Evolutionary conservation across 2,888 invertebrate genomes (phyloP).

Genomic region (Hipparchia sbordonii): DNA sequence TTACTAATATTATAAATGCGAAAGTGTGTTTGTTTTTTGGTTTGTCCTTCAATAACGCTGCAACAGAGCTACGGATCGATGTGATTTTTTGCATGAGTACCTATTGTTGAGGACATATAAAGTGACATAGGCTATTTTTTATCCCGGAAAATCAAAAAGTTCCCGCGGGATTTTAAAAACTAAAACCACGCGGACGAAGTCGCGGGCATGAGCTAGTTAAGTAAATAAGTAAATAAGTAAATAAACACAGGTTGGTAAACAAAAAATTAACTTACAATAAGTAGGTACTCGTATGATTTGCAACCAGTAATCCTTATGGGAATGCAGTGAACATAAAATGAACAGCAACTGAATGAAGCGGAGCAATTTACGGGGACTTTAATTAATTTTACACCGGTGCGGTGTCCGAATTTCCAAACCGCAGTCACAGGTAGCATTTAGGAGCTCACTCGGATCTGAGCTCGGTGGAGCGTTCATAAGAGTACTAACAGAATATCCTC

Average conservation of each 20-base stretch:
- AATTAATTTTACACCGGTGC: conserved; percentile 25
- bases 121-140: no score
- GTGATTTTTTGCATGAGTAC: no score
- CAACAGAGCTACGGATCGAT: no score
- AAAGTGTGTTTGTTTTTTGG: no score
- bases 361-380: conserved; percentile 22
- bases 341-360: conserved; percentile 17
- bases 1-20: no score
- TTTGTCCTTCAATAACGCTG: no score
- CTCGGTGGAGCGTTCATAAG: conserved; percentile 20
- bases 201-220: no score
- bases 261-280: not conserved
- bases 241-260: not conserved
- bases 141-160: no score
- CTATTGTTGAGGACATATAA: no score
- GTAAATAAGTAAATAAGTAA: no score
- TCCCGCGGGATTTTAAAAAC: no score
- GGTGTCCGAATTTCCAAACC: conserved; percentile 23
- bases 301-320: not conserved
- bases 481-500: not conserved
- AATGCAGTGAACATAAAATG: conserved; percentile 15
- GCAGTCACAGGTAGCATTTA: conserved; percentile 25
- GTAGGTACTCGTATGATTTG: not conserved
- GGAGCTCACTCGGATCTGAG: conserved; percentile 20
- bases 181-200: no score